Evolutionary conservation across 2,113 vertebrate genomes (phyloP).

Genomic region (Xerus inauris): DNA sequence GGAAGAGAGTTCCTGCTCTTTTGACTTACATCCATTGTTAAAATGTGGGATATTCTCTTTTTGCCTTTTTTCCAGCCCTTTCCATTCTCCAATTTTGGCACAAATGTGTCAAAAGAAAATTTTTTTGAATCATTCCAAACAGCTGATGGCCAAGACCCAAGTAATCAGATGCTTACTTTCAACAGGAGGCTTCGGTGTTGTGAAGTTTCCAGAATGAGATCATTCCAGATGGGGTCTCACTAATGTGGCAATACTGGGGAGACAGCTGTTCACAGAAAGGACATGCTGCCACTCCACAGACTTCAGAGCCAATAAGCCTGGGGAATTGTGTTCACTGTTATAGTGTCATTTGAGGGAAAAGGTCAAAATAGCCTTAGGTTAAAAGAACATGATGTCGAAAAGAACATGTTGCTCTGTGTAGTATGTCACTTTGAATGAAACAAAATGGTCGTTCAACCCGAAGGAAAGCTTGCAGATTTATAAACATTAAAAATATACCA

Average conservation of each 20-base stretch:
- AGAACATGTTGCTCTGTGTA: neutral
- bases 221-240: slow-evolving; percentile 51
- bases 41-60: neutral
- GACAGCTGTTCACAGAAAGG: neutral
- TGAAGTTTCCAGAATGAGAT: slow-evolving; percentile 28
- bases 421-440: neutral
- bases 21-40: neutral
- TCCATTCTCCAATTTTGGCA: neutral
- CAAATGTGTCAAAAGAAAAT: neutral
- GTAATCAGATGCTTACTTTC: slow-evolving; percentile 5
- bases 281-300: neutral
- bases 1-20: neutral
- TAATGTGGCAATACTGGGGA: neutral
- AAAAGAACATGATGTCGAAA: neutral
- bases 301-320: neutral
- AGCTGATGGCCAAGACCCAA: slow-evolving; percentile 23
- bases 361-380: neutral
- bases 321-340: neutral
- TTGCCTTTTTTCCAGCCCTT: neutral
- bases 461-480: neutral
- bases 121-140: slow-evolving; percentile 5
- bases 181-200: neutral
- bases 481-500: neutral
- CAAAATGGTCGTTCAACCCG: neutral
- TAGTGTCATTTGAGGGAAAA: neutral